Percentiles rank a stretch among this genome's conserved stretches.
These are phyloP conservation scores for Brachynemurus nebulosus DNA, from an alignment of 2,888 invertebrate species.

Conservation along the genomic window DNA sequence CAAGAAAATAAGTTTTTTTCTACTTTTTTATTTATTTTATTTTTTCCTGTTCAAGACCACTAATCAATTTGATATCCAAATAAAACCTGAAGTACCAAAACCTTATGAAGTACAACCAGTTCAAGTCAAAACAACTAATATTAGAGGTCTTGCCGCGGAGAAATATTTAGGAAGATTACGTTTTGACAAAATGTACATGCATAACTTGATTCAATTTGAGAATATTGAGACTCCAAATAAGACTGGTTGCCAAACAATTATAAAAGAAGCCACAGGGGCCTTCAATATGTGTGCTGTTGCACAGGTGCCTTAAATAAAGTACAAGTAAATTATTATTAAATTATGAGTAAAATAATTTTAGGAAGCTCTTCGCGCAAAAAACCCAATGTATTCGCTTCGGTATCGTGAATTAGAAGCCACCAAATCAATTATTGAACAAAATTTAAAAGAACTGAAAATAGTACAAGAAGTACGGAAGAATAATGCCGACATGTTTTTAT, in stretches of 20 bases:
- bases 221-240: conserved; percentile 29
- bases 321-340: too few relatives aligned
- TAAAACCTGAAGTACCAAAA: background rate
- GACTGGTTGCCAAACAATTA: conserved; percentile 25
- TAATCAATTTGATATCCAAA: background rate
- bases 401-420: conserved; percentile 27
- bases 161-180: conserved; percentile 32
- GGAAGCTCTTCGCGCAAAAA: conserved; percentile 31
- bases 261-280: conserved; percentile 23
- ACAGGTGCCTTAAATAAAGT: conserved; percentile 22
- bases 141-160: conserved; percentile 30
- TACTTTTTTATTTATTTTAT: too few relatives aligned
- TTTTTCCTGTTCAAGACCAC: background rate
- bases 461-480: conserved; percentile 26
- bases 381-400: conserved; percentile 33
- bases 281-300: conserved; percentile 26
- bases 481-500: conserved; percentile 30
- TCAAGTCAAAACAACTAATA: conserved; percentile 29
- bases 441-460: conserved; percentile 24
- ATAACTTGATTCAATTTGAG: conserved; percentile 24
- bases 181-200: conserved; percentile 32
- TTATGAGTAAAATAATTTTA: conserved; percentile 7
- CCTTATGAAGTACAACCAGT: conserved; percentile 23
- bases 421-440: conserved; percentile 24
- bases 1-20: too few relatives aligned